Base-by-base conservation (phyloP, 2,888 invertebrate genomes). In the Electrophaes corylata region DNA sequence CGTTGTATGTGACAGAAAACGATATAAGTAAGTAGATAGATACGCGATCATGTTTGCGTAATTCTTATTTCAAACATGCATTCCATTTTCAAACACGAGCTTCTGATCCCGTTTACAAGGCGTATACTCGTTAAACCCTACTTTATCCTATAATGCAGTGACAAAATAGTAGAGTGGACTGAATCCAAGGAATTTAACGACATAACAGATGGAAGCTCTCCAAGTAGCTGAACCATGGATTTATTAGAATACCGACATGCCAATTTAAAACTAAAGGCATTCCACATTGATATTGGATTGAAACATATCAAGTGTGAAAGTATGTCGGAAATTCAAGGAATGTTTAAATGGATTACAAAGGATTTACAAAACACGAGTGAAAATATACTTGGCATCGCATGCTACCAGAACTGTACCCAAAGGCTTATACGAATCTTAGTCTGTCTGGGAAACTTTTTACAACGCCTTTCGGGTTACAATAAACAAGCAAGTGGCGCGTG, bases 121-220 rank as follows among this genome's bases (percentile, higher is more conserved):
- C 26, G 46, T 47, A 46, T n/a, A 43, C 41, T 55, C 50, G 54
- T 60, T 52, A 60, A 54, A 56, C 6, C 51, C 51, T 51, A 51
- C 60, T 55, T 60, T 52, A 60, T 55, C 44, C 60, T 33, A 46
- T 47, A 55, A 40, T 43, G 47, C 46, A 57, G 52, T 49, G 53
- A 62, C 61, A 61, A 51, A 37, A 51, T 55, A 58, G 51, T 52
- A 53, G 39, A 56, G 40, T 57, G 48, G 41, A 57, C 45, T 18
- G 40, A 54, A 55, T 56, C 51, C 48, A 31, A 47, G 55, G 58
- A 62, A 62, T 62, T 58, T 46, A 52, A 58, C 55, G 55, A 62
- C 62, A 58, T 52, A 58, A 62, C 55, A 64, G 48, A 62, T 62
- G 61, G 56, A 64, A 59, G 35, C 57, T 51, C 41, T 64, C 57